Evolutionary conservation across 2,888 invertebrate genomes (phyloP).

Genomic region (Drosophila nigricruria): DNA sequence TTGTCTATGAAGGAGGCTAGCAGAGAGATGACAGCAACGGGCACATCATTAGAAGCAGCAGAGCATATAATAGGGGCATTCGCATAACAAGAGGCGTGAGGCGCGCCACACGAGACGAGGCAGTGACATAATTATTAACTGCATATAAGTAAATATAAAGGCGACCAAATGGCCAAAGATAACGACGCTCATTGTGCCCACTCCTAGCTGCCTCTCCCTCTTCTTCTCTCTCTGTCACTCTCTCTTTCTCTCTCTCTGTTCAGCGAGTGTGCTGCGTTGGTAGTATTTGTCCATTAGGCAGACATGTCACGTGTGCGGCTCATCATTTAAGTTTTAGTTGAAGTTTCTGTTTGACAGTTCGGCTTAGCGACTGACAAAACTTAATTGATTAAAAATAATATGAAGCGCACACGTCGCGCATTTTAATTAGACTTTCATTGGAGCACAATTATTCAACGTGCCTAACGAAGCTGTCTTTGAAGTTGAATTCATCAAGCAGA

Average conservation of each 20-base stretch:
- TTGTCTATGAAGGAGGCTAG: constrained; percentile 45
- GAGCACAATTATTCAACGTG: constrained; percentile 11
- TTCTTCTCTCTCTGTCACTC: neutral
- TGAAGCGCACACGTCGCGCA: constrained; percentile 50
- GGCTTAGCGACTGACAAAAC: constrained; percentile 53
- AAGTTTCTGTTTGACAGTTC: constrained; percentile 32
- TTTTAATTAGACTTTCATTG: constrained; percentile 44
- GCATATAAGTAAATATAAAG: constrained; percentile 73
- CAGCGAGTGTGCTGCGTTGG: neutral
- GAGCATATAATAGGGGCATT: constrained; percentile 80
- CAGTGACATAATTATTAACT: constrained; percentile 77
- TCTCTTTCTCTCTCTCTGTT: neutral
- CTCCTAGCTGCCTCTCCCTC: neutral
- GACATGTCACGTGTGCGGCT: constrained; percentile 71
- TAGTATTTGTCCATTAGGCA: constrained; percentile 50
- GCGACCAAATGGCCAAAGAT: constrained; percentile 72
- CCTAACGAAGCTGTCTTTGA: constrained; percentile 11
- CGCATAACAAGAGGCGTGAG: constrained; percentile 74
- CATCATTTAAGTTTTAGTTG: constrained; percentile 73
- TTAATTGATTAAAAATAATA: constrained; percentile 82
- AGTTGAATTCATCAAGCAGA: neutral
- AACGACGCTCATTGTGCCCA: constrained; percentile 46
- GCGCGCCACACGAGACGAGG: constrained; percentile 38
- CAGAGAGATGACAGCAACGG: constrained; percentile 62
- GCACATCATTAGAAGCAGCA: constrained; percentile 76